Evolutionary conservation across 2,113 vertebrate species (phyloP), one percentile per base, ranked within the genome.

Genomic region (Neoarius graeffei): DNA sequence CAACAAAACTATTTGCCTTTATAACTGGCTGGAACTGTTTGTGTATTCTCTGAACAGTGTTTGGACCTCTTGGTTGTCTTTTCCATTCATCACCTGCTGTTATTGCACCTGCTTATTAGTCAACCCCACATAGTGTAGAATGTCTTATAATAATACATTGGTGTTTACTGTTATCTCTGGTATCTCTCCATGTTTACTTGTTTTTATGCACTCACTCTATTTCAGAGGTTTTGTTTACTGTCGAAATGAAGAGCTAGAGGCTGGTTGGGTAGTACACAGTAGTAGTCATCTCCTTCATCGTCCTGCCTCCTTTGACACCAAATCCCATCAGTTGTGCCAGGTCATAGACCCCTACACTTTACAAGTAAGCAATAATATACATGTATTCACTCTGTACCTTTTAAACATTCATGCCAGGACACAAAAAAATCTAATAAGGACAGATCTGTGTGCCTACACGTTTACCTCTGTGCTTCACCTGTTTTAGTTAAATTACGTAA

Each of bases 261-360:
- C 96, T 0, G 98, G 98, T 27, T 99, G 98, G 98, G 94, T 99
- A 79, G 97, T 98, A 85, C 97, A 97, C 86, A 96, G 97, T 93
- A 95, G 92, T 0, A 92, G 95, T 81, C 95, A 93, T 80, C 96
- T 99, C 66, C 97, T 99, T 35, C 97, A 99, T 90, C 95, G 98
- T 76, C 98, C 98, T 0, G 96, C 97, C 77, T 98, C 98, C 84
- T 99, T 99, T 88, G 98, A 99, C 95, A 97, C 95, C 91, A 99
- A 99, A 92, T 96, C 97, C 95, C 97, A 98, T 93, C 98, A 96
- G 94, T 96, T 99, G 94, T 99, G 98, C 96, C 98, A 99, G 93
- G 95, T 99, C 91, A 94, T 99, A 89, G 97, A 99, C 95, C 97
- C 97, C 90, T 97, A 98, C 93, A 99, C 97, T 85, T 97, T 99